phyloP scores from a whole-genome alignment of 2,888 invertebrate genomes.

The Ophion obscuratus region DNA sequence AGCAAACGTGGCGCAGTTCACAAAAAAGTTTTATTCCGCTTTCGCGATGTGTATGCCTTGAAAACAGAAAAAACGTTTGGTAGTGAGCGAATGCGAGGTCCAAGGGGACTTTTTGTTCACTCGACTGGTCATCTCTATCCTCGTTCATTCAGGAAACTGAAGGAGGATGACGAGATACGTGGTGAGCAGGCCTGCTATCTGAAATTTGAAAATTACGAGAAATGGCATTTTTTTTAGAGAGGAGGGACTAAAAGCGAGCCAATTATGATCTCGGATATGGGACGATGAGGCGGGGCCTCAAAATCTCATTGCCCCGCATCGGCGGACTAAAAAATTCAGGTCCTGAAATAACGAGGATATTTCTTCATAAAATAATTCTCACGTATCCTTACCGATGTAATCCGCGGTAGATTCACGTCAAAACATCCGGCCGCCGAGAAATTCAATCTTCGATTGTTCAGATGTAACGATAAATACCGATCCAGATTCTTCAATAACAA shows the following conservation, averaged over 20 bases:
- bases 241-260: neutral
- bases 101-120: conserved; percentile 48
- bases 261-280: neutral
- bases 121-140: neutral
- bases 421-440: conserved; percentile 81
- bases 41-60: too few relatives aligned
- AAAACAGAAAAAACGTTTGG: neutral
- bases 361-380: neutral
- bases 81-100: neutral
- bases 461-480: conserved; percentile 72
- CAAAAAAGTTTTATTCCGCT: too few relatives aligned
- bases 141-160: conserved; percentile 74
- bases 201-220: conserved; percentile 61
- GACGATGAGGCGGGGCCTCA: too few relatives aligned
- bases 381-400: conserved; percentile 77
- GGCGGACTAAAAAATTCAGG: too few relatives aligned
- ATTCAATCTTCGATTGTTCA: conserved; percentile 74
- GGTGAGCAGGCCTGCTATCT: conserved; percentile 76
- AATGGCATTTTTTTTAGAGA: neutral
- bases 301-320: too few relatives aligned
- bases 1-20: too few relatives aligned
- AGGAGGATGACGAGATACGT: conserved; percentile 81
- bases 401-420: conserved; percentile 76
- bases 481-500: conserved; percentile 61
- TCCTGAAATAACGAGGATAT: neutral